Base-by-base conservation (phyloP, 2,888 invertebrate genomes). In the Drosophila testacea region DNA sequence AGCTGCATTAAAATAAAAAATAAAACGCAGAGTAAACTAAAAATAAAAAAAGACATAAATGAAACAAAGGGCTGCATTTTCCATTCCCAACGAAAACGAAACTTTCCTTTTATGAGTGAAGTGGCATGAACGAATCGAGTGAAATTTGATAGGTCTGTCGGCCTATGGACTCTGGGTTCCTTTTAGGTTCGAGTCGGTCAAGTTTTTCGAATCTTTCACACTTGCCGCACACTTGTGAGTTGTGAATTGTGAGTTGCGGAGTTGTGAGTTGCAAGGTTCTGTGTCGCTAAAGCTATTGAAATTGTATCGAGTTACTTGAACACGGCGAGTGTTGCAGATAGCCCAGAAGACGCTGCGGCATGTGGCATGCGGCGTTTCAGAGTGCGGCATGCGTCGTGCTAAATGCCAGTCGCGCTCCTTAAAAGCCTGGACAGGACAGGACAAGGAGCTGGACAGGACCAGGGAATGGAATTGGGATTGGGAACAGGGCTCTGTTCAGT, bases 91-190 rank as follows among this genome's bases (percentile, higher is more conserved):
- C 59, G 54, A 51, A 56, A 60, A 52, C 44, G 65, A 62, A 77
- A 72, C 76, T 86, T 86, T 86, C 79, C 77, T 77, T 70, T 77
- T 75, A 66, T 69, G 81, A 66, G 72, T 59, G 70, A n/a, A n/a
- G 47, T 39, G 51, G 56, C 67, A 51, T 62, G 59, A 61, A 27
- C 39, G 16, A 51, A 39, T 30, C 27, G 52, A 36, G 42, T 32
- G 90, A 74, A 84, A 90, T 69, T 74, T 27, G 79, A 88, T 88
- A 90, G 79, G 76, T 44, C 71, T 90, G 88, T 89, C 81, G 90
- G 90, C 51, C n/a, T 44, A 42, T 36, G 46, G 46, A 47, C 42
- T 34, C 32, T 22, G 48, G 16, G 38, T 48, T 13, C 38, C 41
- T 46, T 11, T 39, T 13, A 52, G 46, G 77, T 46, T 76, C 51